Base-by-base conservation (phyloP, 2,888 invertebrate genomes). In the Eupithecia dodoneata region DNA sequence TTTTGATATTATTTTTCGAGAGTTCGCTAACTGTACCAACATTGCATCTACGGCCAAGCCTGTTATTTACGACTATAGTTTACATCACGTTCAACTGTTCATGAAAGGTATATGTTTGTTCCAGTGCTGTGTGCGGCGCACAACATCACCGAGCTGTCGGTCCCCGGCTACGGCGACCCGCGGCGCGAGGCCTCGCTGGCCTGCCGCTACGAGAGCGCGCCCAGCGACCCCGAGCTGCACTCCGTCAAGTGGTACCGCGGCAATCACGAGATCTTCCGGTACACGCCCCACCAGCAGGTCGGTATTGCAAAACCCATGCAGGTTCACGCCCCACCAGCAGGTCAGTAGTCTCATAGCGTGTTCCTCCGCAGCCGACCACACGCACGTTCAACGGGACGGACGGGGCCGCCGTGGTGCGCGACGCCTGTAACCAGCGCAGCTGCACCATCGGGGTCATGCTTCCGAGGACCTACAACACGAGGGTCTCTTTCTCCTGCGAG, bases 191-290 rank as follows among this genome's bases (percentile, higher is more conserved):
- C 89, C 3, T 85, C 85, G 69, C 89, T 94, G 12, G 85, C 86
- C 55, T 94, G 94, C 82, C 90, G 93, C 86, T 94, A 94, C 80
- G 84, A 91, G 63, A 93, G 87, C 79, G 94, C 92, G 74, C 84
- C 86, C 63, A 90, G 87, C 0, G 94, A 94, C 79, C 94, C 94
- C 0, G 85, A 90, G 0, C 85, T 94, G 2, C 94, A 94, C 83
- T 94, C 94, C 15, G 94, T 94, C 83, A 94, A 94, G 85, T 94
- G 94, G 94, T 94, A 94, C 82, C 85, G 91, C 5, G 94, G 94
- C 66, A 92, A 86, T 79, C 89, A 94, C 74, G 94, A 94, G 84
- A 93, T 94, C 79, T 94, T 94, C 83, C 86, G 94, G 72, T 94
- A 88, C 75, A 93, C 91, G 0, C 94, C 94, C 0, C 93, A 89